A percentile compares a stretch with the other conserved stretches of the same genome.
These are phyloP conservation scores for Brassicogethes aeneus DNA, from an alignment of 2,888 invertebrate species.

Conservation along the genomic window DNA sequence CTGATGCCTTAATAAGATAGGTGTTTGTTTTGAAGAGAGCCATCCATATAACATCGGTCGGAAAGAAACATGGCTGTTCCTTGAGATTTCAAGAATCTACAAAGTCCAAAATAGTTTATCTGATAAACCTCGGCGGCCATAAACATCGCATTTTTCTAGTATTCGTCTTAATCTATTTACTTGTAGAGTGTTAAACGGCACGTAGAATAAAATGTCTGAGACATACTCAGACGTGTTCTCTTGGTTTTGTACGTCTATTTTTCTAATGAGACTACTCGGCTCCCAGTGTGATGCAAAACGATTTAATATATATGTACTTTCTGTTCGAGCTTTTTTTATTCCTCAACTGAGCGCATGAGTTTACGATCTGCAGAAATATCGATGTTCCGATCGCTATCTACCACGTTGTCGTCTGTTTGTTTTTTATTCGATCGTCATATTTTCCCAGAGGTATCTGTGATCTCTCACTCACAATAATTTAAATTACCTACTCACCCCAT, in stretches of 20 bases:
- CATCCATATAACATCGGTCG: no score
- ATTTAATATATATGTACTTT: background rate
- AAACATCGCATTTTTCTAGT: no score
- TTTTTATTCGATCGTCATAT: conserved; percentile 26
- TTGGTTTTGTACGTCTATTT: background rate
- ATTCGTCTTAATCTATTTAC: background rate
- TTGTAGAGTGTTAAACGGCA: background rate
- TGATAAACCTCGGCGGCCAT: no score
- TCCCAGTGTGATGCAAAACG: background rate
- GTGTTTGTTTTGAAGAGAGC: no score
- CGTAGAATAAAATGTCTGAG: background rate
- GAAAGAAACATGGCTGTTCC: no score
- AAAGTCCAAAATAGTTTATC: no score
- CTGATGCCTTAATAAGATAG: no score
- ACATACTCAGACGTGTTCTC: background rate
- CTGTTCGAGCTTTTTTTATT: conserved; percentile 5
- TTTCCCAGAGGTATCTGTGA: conserved; percentile 13
- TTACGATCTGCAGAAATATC: conserved; percentile 28
- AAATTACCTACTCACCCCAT: no score
- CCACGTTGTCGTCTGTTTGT: conserved; percentile 18
- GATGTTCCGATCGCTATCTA: conserved; percentile 27
- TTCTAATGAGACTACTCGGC: background rate
- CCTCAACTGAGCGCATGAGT: conserved; percentile 8
- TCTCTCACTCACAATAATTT: background rate
- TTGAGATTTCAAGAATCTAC: no score